Base-by-base conservation (phyloP, 2,888 invertebrate species). In the Lepidochrysops patricia region DNA sequence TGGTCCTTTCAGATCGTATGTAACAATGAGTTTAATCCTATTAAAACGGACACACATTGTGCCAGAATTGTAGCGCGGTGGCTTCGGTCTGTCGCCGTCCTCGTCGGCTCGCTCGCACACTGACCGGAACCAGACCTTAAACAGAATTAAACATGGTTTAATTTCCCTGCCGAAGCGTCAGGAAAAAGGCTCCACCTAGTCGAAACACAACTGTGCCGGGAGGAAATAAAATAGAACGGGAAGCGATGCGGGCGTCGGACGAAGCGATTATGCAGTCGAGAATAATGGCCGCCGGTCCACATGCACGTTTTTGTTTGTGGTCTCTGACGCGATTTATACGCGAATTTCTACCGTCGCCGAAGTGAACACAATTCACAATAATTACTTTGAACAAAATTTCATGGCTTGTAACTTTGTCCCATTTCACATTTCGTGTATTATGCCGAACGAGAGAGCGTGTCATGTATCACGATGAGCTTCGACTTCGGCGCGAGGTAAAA, bases 221-320 rank as follows among this genome's bases (percentile, higher is more conserved):
- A 83, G 87, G 87, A 85, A 85, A 87, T 88, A 88, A 89, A 89
- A 86, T 87, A 85, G 87, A 80, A 75, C 79, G 84, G 85, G 85
- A 85, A 87, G 80, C 88, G 86, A 84, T 86, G 87, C 88, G 87
- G 86, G 85, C 84, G 86, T 85, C 82, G 87, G 87, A 88, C 88
- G 88, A 84, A 86, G 85, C 88, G 88, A 89, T 89, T 89, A 89
- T 89, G 87, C 88, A 87, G 88, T 86, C 82, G 87, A 89, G 86
- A 89, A 88, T 89, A 89, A 88, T 89, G 87, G 88, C 77, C 79
- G 82, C 81, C 84, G 83, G 85, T 87, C 88, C 85, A 84, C 88
- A 85, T 89, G 86, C 84, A 87, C 88, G 87, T 87, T 88, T 89
- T 88, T 88, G 88, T 89, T 89, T 88, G 89, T 86, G 89, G 88